A percentile compares a stretch with the other conserved stretches of the same genome.
These are phyloP conservation scores for Aphelocoma coerulescens DNA, from an alignment of 2,113 vertebrate species.

Conservation along the genomic window DNA sequence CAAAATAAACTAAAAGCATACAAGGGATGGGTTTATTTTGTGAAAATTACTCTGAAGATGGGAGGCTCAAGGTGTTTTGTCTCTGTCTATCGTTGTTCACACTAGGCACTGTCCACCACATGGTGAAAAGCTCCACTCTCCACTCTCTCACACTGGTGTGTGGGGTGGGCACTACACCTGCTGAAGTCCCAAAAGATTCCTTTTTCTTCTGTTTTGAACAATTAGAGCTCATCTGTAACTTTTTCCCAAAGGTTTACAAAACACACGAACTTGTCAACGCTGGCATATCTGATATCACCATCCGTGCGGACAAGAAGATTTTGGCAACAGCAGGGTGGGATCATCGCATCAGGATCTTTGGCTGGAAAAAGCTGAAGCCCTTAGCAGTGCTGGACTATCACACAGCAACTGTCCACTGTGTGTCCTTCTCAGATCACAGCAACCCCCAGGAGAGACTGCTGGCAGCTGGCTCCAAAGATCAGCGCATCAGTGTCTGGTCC, in stretches of 20 bases:
- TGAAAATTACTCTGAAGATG: not conserved
- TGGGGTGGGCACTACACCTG: not conserved
- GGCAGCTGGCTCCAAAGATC: slow-evolving; percentile 90
- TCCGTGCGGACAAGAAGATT: slow-evolving; percentile 85
- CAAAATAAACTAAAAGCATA: not conserved
- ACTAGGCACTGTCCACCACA: not conserved
- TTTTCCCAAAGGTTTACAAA: slow-evolving; percentile 74
- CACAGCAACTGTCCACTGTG: slow-evolving; percentile 78
- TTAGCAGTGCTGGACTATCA: slow-evolving; percentile 91
- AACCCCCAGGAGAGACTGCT: slow-evolving; percentile 74
- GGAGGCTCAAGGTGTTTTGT: not conserved
- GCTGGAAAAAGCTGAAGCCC: slow-evolving; percentile 87
- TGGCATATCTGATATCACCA: slow-evolving; percentile 82
- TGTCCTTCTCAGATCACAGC: slow-evolving; percentile 83
- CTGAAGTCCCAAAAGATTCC: not conserved
- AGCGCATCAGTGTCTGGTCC: slow-evolving; percentile 91
- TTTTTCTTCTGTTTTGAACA: not conserved
- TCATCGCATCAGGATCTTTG: slow-evolving; percentile 85
- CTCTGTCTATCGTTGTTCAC: not conserved
- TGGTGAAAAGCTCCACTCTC: not conserved
- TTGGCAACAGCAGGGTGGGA: slow-evolving; percentile 92
- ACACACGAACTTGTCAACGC: slow-evolving; percentile 82
- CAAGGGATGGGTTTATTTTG: not conserved
- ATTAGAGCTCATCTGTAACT: not conserved
- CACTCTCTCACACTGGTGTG: not conserved